These are phyloP conservation scores for Bettongia penicillata DNA, from an alignment of 2,113 vertebrate species.

Conservation along the genomic window DNA sequence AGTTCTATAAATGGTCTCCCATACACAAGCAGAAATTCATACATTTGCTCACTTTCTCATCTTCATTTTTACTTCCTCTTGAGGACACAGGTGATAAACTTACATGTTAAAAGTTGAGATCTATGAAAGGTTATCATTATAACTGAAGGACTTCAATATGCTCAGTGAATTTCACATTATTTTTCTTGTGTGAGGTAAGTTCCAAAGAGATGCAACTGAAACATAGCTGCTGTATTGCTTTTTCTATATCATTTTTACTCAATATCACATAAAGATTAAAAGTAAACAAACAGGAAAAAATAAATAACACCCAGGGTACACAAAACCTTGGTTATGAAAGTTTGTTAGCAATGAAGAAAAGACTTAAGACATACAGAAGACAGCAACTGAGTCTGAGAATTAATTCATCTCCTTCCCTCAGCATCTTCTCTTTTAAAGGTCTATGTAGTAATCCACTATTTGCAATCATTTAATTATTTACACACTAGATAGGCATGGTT, in stretches of 20 bases:
- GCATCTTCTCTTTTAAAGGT: not conserved
- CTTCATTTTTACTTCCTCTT: not conserved
- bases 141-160: not conserved
- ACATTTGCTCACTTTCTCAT: not conserved
- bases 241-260: not conserved
- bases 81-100: not conserved
- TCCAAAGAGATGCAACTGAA: not conserved
- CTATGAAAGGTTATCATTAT: not conserved
- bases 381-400: not conserved
- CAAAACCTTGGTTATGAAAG: not conserved
- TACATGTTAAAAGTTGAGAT: not conserved
- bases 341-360: not conserved
- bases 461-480: not conserved
- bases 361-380: constrained; percentile 15
- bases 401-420: not conserved
- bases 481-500: not conserved
- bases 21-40: not conserved
- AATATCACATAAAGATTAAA: not conserved
- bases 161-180: not conserved
- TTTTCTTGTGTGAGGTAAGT: not conserved
- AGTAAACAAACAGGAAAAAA: constrained; percentile 33
- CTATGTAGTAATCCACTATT: not conserved
- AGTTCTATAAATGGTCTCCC: not conserved
- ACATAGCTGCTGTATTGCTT: not conserved
- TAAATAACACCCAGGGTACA: constrained; percentile 20